Evolutionary conservation across 2,888 invertebrate species (phyloP).

Genomic region (Stictocephala bisonia): DNA sequence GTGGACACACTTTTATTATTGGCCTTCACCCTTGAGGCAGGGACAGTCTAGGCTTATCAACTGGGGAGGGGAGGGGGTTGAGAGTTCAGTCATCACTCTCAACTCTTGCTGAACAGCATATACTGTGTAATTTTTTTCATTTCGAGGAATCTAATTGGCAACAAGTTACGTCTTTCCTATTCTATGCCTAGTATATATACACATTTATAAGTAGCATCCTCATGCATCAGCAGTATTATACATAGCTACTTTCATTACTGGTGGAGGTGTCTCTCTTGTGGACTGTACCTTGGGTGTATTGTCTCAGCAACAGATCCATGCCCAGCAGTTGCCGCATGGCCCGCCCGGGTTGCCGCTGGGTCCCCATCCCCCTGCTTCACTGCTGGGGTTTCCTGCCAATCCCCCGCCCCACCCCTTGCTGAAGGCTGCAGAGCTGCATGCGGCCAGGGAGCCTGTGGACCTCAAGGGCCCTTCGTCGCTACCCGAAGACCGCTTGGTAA

Average conservation of each 20-base stretch:
- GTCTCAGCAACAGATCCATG: conserved; percentile 89
- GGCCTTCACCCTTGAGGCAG: too few species aligned
- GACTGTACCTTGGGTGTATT: conserved; percentile 1
- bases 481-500: conserved; percentile 58
- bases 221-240: too few species aligned
- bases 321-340: conserved; percentile 81
- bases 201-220: too few species aligned
- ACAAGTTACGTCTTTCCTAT: too few species aligned
- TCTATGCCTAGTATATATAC: too few species aligned
- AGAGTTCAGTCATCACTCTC: too few species aligned
- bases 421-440: conserved; percentile 57
- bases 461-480: conserved; percentile 55
- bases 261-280: neutral
- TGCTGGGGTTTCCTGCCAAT: conserved; percentile 64
- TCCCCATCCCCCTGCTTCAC: conserved; percentile 63
- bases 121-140: too few species aligned
- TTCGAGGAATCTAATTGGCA: too few species aligned
- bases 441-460: conserved; percentile 55
- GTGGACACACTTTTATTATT: too few species aligned
- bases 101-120: too few species aligned
- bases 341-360: conserved; percentile 67
- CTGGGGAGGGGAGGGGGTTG: too few species aligned
- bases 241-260: neutral
- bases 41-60: too few species aligned
- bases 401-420: conserved; percentile 57